Percentiles rank a stretch among this genome's conserved stretches.
These are phyloP conservation scores for Amblyjoppa proteus DNA, from an alignment of 2,888 invertebrate genomes.

Conservation along the genomic window DNA sequence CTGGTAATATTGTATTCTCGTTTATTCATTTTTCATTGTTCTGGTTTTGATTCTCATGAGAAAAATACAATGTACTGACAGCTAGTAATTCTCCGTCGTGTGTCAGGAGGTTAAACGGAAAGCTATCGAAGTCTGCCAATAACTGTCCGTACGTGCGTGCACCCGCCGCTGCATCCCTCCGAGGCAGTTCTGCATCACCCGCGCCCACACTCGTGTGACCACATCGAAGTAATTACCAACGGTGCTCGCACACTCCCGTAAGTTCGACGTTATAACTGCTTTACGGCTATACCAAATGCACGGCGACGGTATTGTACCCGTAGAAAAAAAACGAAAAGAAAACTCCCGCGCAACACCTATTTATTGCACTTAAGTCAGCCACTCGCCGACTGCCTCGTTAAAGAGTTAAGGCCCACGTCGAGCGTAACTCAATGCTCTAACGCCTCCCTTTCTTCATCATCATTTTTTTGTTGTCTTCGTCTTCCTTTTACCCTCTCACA, in stretches of 20 bases:
- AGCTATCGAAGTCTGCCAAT: not conserved
- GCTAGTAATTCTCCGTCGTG: not conserved
- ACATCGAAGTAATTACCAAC: conserved; percentile 41
- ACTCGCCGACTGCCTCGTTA: conserved; percentile 66
- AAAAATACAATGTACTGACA: not conserved
- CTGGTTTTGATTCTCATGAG: not conserved
- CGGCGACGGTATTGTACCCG: not conserved
- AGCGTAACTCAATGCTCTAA: conserved; percentile 63
- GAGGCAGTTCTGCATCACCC: conserved; percentile 9
- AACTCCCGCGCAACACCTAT: conserved; percentile 57
- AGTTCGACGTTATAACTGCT: conserved; percentile 1
- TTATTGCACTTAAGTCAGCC: conserved; percentile 67
- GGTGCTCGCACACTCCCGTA: conserved; percentile 6
- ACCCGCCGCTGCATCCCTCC: not conserved
- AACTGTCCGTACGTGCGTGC: not conserved
- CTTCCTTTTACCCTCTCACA: conserved; percentile 11
- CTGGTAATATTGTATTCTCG: not conserved
- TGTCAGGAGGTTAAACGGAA: not conserved
- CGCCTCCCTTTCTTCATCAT: conserved; percentile 52
- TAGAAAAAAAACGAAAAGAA: conserved; percentile 14
- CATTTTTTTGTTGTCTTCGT: conserved; percentile 8
- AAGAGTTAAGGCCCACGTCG: conserved; percentile 67
- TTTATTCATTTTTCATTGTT: not conserved
- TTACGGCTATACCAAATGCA: conserved; percentile 19
- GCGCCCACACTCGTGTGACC: conserved; percentile 36